Evolutionary conservation across 2,888 invertebrate species (phyloP), one percentile per base, ranked within the genome.

Genomic region (Andrena flavipes): DNA sequence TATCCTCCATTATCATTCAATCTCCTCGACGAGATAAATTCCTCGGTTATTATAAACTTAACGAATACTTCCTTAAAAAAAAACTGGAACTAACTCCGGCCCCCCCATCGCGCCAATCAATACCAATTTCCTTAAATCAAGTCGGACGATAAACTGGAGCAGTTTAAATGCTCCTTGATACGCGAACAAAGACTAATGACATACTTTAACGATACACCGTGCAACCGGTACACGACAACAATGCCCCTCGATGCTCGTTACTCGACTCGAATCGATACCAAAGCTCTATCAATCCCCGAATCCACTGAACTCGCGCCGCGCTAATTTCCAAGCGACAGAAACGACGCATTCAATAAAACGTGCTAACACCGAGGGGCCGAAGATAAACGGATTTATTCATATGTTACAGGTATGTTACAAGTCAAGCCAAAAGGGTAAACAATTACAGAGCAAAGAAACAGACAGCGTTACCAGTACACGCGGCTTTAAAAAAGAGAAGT

Each of bases 81-180:
- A 42, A 72, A 60, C 56, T 73, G 10, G 63, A 56, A 54, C 67
- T 73, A 51, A 60, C 60, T 70, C 29, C 62, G 33, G 59, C 62
- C 67, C 63, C 63, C 75, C 69, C 74, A 75, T 71, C 56, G 68
- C 63, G 68, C 29, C 74, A 84, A 84, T 84, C 71, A 82, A 67
- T 78, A 72, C 29, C 67, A 82, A 84, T 83, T 83, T 74, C 65
- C 78, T 83, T 74, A 78, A 77, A 77, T 82, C 70, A 82, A 65
- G 73, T 33, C 59, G 51, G 69, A 64, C 71, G 74, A 29, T 51
- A 72, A 78, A 75, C 68, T 76, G 56, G 82, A 63, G 29, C 76
- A 64, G 49, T 82, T 72, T 78, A 84, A 84, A 74, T 75, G n/a
- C 71, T 59, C 29, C 63, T 72, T 78, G 30, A 84, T 84, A 72